Conservation (phyloP, 2,888 invertebrate species). For the Drosophila mayaguana region DNA sequence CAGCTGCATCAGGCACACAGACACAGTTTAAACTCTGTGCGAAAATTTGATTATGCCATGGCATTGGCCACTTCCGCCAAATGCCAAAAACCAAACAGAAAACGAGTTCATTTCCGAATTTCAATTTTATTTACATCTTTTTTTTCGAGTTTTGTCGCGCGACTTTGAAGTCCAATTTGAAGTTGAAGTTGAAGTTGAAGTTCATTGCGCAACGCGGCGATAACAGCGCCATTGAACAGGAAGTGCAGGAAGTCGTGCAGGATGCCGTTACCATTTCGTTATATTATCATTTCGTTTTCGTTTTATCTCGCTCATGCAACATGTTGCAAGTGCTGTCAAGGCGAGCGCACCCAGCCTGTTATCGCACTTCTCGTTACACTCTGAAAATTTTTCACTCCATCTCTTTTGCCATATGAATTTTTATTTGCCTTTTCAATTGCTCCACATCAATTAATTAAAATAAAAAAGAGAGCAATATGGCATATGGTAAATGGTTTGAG, state of each 20-base stretch:
- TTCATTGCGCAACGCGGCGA: conserved; percentile 72
- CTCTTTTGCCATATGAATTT: conserved; percentile 7
- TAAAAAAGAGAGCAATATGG: conserved; percentile 4
- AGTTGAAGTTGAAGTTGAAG: conserved; percentile 76
- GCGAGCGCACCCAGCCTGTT: conserved; percentile 50
- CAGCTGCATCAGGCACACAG: conserved; percentile 47
- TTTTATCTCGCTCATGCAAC: conserved; percentile 27
- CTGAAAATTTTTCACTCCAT: conserved; percentile 61
- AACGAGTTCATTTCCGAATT: conserved; percentile 70
- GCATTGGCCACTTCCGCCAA: conserved; percentile 56
- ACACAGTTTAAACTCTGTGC: conserved; percentile 38
- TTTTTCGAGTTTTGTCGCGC: conserved; percentile 51
- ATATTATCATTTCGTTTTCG: conserved; percentile 8
- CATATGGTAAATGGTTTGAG: neutral
- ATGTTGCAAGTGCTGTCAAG: conserved; percentile 59
- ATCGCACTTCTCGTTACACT: conserved; percentile 72
- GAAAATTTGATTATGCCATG: conserved; percentile 53
- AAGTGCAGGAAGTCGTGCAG: conserved; percentile 34
- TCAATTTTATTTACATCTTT: conserved; percentile 9
- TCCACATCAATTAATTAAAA: conserved; percentile 60
- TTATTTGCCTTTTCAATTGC: conserved; percentile 56
- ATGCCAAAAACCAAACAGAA: conserved; percentile 28
- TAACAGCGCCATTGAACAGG: conserved; percentile 29
- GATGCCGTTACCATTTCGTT: conserved; percentile 40
- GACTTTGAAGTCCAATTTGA: conserved; percentile 32